Conservation (phyloP, 2,888 invertebrate species). For the Priapulus caudatus region DNA sequence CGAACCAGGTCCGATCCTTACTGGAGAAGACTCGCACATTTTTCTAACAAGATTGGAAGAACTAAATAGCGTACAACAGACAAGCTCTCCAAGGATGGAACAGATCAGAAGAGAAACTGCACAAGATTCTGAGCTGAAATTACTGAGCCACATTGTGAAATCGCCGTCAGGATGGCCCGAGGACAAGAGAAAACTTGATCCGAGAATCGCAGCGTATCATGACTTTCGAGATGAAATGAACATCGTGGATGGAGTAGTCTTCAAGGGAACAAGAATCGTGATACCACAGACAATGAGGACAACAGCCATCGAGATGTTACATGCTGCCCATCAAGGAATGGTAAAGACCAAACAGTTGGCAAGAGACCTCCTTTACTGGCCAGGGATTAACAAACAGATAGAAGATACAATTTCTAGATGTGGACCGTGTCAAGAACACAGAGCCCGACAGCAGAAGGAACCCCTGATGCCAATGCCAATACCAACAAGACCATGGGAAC, state of each 20-base stretch:
- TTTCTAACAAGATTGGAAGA: neutral
- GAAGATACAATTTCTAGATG: conserved; percentile 7
- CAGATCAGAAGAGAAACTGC: neutral
- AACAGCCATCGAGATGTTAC: conserved; percentile 9
- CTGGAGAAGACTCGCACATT: neutral
- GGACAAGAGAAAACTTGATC: neutral
- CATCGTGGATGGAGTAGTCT: conserved; percentile 9
- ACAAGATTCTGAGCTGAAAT: neutral
- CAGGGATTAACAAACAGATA: conserved; percentile 10
- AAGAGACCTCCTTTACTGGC: conserved; percentile 11
- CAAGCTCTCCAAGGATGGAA: neutral
- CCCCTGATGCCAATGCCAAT: conserved; percentile 8
- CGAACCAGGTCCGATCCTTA: neutral
- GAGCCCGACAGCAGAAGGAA: conserved; percentile 6
- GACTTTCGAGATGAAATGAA: conserved; percentile 6
- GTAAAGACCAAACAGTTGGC: conserved; percentile 12
- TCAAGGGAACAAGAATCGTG: conserved; percentile 9
- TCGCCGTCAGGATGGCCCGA: conserved; percentile 12
- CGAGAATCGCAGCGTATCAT: conserved; percentile 5
- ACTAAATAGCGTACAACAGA: neutral
- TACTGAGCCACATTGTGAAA: neutral
- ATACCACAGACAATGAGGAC: conserved; percentile 6
- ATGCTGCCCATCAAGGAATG: conserved; percentile 12
- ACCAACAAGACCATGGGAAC: conserved; percentile 13
- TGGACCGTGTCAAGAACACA: neutral